A percentile compares a stretch with the other conserved stretches of the same genome.
Conservation (phyloP, 2,113 vertebrate species). For the Mixornis gularis region DNA sequence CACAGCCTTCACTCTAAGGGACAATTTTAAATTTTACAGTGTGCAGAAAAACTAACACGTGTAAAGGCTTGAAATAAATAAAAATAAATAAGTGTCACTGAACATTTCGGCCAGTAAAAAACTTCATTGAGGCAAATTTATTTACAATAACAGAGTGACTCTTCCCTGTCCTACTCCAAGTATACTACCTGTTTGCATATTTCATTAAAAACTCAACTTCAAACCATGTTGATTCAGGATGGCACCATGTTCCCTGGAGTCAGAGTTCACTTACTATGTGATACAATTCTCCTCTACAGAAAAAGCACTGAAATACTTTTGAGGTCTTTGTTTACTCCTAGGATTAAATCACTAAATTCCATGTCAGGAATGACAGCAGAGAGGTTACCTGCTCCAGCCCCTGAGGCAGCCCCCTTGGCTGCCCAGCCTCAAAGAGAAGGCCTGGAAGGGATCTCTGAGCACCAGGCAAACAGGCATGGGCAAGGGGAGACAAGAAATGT, state of each 20-base stretch:
- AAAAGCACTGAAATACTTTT: neutral
- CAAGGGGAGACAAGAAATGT: neutral
- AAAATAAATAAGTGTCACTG: neutral
- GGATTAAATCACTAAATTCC: neutral
- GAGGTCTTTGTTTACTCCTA: neutral
- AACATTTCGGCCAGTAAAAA: neutral
- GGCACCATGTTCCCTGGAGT: neutral
- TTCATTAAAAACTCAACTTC: neutral
- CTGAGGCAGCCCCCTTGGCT: neutral
- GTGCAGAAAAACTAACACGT: neutral
- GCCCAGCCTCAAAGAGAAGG: neutral
- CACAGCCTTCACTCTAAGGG: neutral
- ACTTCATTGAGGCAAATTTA: neutral
- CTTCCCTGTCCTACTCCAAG: neutral
- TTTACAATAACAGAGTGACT: neutral
- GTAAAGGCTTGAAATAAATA: neutral
- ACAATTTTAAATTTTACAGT: neutral
- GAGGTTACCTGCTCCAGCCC: neutral
- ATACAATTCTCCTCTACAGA: neutral
- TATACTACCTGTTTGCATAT: neutral
- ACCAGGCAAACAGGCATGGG: neutral
- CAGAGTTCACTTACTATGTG: neutral
- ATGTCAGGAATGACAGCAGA: neutral
- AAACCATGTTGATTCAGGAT: neutral
- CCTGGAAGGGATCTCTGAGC: neutral